Base-by-base conservation (phyloP, 1,140 invertebrate species). In the Alviniconcha marisindica region DNA sequence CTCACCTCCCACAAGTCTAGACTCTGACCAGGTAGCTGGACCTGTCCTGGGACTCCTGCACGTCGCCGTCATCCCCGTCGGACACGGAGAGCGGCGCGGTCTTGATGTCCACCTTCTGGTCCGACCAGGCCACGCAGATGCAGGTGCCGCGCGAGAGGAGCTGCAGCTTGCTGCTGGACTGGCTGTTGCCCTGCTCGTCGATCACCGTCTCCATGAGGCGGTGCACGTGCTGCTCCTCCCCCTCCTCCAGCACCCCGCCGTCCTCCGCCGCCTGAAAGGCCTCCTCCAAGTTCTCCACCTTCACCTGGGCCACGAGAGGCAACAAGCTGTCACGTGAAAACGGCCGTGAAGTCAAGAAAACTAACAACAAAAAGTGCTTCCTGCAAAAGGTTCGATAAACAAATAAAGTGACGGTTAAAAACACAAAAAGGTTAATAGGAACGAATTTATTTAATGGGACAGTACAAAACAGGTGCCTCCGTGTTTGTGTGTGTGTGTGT, bases 41-140 rank as follows among this genome's bases (percentile, higher is more conserved):
- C 7, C 63, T 7, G 28, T 71, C n/a, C 33, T 28, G 33, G n/a
- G 31, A 31, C n/a, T 54, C 40, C 36, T 83, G 66, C 28, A 77
- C 60, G 31, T 86, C 83, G 0, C 74, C 60, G 33, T 84, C 83
- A n/a, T 73, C 66, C 48, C 42, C n/a, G 12, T 84, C 83, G 10
- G 71, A 78, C 1, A 83, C 31, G 10, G 83, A 82, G 28, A 87
- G 66, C 0, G 84, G 84, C 21, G 74, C 42, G 0, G 84, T 87
- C 60, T 84, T 84, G 74, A 87, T 87, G 81, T 87, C 84, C 82
- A 87, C 86, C 66, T 84, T 87, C 81, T 87, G 86, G 69, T 87
- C 86, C 10, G 84, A 83, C 86, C 86, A 87, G 66, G 82, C 80
- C 44, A 85, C 82, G 31, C 83, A 85, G n/a, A 83, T 71, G 36